Conservation (phyloP, 2,797 vertebrate species). For the Hyperoplus immaculatus region DNA sequence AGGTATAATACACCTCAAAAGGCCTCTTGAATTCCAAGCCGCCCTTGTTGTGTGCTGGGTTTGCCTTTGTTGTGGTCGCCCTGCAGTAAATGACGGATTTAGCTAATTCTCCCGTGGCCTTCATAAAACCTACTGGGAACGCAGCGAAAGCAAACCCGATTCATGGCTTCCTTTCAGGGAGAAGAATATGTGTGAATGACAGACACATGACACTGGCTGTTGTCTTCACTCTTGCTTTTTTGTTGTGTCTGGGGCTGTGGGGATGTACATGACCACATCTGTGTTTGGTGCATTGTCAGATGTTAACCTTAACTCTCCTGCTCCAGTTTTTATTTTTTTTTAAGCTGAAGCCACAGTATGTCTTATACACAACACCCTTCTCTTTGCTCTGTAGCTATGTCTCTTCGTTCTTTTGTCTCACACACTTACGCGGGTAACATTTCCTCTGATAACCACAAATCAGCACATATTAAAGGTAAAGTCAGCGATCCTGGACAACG, state of each 20-base stretch:
- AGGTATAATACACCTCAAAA: conserved; percentile 23
- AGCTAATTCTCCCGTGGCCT: conserved; percentile 16
- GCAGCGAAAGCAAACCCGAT: conserved; percentile 14
- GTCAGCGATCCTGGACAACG: no score
- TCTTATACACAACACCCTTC: conserved; percentile 30
- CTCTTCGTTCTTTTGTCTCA: neutral
- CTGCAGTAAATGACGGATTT: conserved; percentile 41
- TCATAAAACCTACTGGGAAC: conserved; percentile 29
- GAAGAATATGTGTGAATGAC: conserved; percentile 31
- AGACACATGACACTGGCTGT: conserved; percentile 66
- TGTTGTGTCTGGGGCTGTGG: conserved; percentile 52
- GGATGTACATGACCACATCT: conserved; percentile 56
- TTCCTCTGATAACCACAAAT: neutral
- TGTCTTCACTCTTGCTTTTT: conserved; percentile 48
- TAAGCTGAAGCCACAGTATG: conserved; percentile 17
- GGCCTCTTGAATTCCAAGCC: conserved; percentile 49
- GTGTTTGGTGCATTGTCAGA: conserved; percentile 40
- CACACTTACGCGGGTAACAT: neutral
- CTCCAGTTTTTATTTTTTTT: conserved; percentile 4
- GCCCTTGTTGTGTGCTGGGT: conserved; percentile 47
- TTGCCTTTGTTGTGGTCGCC: conserved; percentile 55
- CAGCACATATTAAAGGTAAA: neutral
- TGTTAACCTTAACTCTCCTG: conserved; percentile 9
- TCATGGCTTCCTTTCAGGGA: conserved; percentile 17
- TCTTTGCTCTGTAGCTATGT: conserved; percentile 31